Percentiles rank a stretch among this genome's conserved stretches.
phyloP scores from a whole-genome alignment of 2,797 vertebrate genomes.

The Apodemus agrarius region DNA sequence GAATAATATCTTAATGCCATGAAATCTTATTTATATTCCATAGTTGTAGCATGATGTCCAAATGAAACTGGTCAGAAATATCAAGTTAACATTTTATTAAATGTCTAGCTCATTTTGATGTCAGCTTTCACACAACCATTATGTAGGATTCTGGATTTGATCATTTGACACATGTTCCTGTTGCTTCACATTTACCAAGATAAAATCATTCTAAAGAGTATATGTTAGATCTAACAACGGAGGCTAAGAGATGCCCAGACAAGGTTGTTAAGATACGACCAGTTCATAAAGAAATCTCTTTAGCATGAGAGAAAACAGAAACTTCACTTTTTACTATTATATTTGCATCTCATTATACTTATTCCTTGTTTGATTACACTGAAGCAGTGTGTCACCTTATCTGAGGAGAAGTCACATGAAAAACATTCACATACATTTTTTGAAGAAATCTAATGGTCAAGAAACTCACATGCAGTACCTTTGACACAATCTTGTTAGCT shows the following conservation, averaged over 20 bases:
- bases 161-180: background rate
- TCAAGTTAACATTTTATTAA: background rate
- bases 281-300: background rate
- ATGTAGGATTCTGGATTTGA: background rate
- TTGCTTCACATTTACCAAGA: background rate
- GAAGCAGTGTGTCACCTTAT: background rate
- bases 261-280: background rate
- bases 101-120: background rate
- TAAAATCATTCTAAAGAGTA: background rate
- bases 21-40: background rate
- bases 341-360: slow-evolving; percentile 42
- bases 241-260: background rate
- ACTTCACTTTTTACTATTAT: background rate
- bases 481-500: slow-evolving; percentile 13
- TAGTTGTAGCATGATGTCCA: background rate
- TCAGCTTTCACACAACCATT: background rate
- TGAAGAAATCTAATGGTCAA: background rate
- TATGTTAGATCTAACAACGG: background rate
- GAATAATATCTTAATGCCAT: background rate
- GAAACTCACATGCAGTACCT: background rate
- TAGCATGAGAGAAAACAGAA: background rate
- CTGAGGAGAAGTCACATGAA: background rate
- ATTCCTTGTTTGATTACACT: background rate
- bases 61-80: background rate
- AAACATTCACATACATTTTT: background rate